Base-by-base conservation (phyloP, 2,797 vertebrate genomes). In the Lateolabrax maculatus region DNA sequence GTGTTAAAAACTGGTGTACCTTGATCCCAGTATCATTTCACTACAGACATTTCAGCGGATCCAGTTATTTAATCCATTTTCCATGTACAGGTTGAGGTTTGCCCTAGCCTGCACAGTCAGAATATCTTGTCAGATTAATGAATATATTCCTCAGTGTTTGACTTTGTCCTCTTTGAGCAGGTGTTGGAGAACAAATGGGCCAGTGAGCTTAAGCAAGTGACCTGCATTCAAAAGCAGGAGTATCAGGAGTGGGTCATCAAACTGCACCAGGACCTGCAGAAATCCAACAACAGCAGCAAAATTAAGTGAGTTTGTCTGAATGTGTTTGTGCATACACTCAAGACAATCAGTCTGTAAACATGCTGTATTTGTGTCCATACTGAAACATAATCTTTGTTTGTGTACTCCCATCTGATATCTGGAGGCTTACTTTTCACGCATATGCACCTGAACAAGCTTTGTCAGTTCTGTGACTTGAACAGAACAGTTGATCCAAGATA, bases 211-310 rank as follows among this genome's bases (percentile, higher is more conserved):
- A 98, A 98, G 85, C 98, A 99, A 27, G 96, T 98, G 13, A 97
- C 96, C 3, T 92, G 94, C 49, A 99, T 99, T 85, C 98, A 99
- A 84, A 99, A 99, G 84, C 98, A 98, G 41, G 98, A 99, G 65
- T 99, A 99, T 90, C 98, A 99, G 87, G 97, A 98, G 57, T 99
- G 98, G 98, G 98, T 99, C 76, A 96, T 99, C 87, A 99, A 98
- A 87, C 95, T 99, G 76, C 97, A 99, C 89, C 96, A 97, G 80
- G 98, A 99, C 84, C 92, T 99, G 19, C 97, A 96, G 91, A 99
- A 98, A 89, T 97, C 98, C 34, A 97, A 94, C 94, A 97, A 98
- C 94, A 98, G 96, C 88, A 96, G 96, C 80, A 34, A 89, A 48
- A 94, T 99, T 79, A 98, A 96, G 98, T 98, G 68, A 79, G 92